Evolutionary conservation across 2,113 vertebrate species (phyloP).

Genomic region (Pan troglodytes): DNA sequence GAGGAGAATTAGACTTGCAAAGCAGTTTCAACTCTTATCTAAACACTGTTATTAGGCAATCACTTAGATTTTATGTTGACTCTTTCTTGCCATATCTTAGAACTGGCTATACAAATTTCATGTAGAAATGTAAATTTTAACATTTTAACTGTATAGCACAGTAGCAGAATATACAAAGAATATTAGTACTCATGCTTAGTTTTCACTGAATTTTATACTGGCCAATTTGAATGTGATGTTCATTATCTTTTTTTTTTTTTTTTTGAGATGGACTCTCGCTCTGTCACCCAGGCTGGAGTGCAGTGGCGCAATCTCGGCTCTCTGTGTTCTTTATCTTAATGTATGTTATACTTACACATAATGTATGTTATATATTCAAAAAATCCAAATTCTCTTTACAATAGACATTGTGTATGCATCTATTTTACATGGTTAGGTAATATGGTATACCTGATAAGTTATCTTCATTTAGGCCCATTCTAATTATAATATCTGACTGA

Average conservation of each 20-base stretch:
- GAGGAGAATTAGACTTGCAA: background rate
- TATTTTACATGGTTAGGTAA: background rate
- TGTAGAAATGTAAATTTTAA: background rate
- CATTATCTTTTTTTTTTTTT: too few species aligned
- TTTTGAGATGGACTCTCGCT: too few species aligned
- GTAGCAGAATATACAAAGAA: background rate
- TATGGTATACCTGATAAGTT: background rate
- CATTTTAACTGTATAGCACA: background rate
- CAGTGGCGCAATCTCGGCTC: too few species aligned
- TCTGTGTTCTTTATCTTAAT: background rate
- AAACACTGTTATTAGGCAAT: background rate
- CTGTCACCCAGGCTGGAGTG: too few species aligned
- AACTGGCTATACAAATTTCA: background rate
- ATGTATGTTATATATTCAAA: background rate
- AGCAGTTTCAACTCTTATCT: background rate
- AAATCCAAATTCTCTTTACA: background rate
- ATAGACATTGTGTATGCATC: background rate
- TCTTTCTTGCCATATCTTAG: background rate
- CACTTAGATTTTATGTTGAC: background rate
- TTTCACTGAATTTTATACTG: background rate
- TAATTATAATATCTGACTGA: background rate
- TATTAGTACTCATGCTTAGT: background rate
- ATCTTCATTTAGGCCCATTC: background rate
- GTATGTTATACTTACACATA: background rate
- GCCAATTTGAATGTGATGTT: background rate